These are phyloP conservation scores for Halictus rubicundus DNA, from an alignment of 1,140 invertebrate species.

Conservation along the genomic window DNA sequence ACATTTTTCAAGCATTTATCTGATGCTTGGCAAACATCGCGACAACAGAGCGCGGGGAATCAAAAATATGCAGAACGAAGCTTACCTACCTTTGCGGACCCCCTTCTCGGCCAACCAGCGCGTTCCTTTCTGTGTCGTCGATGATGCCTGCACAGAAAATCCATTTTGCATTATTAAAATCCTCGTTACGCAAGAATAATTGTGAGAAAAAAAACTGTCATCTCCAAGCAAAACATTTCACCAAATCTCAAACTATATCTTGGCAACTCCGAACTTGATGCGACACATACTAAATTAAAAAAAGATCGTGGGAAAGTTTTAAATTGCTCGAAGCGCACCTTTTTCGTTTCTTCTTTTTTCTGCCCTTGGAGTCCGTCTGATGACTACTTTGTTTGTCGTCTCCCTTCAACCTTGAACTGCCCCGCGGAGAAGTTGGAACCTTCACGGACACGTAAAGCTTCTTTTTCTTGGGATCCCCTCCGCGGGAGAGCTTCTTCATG, in stretches of 20 bases:
- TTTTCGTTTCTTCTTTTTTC: conserved; percentile 45
- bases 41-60: too few relatives aligned
- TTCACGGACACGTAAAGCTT: conserved; percentile 12
- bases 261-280: too few relatives aligned
- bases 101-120: conserved; percentile 13
- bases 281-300: too few relatives aligned
- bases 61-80: conserved; percentile 23
- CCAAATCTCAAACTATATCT: too few relatives aligned
- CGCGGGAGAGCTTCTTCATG: conserved; percentile 55
- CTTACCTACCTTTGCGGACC: conserved; percentile 54
- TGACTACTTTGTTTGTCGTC: neutral
- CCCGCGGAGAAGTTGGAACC: neutral
- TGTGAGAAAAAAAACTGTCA: too few relatives aligned
- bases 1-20: conserved; percentile 31
- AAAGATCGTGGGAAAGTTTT: neutral
- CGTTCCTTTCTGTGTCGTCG: conserved; percentile 7
- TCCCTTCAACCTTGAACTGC: neutral
- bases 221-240: too few relatives aligned
- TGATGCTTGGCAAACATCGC: neutral
- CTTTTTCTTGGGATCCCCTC: conserved; percentile 16
- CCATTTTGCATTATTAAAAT: neutral
- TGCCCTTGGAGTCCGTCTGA: conserved; percentile 3
- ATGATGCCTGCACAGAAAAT: conserved; percentile 1
- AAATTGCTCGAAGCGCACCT: neutral
- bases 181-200: neutral